phyloP scores from a whole-genome alignment of 2,797 vertebrate genomes.

The Chiloscyllium punctatum region DNA sequence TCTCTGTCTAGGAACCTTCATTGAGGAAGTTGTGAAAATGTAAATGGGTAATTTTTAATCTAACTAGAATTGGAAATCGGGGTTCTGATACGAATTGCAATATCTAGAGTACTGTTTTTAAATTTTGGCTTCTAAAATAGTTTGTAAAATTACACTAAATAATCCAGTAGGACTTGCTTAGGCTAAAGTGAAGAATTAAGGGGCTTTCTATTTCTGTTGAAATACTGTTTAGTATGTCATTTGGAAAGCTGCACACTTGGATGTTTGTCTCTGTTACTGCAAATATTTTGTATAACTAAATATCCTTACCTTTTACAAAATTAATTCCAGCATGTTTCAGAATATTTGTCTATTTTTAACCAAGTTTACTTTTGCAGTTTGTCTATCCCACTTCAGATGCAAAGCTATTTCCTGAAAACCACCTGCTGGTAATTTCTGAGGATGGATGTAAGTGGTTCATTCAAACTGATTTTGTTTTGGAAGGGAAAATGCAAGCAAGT shows the following conservation, averaged over 20 bases:
- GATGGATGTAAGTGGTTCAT: slow-evolving; percentile 78
- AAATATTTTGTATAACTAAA: background rate
- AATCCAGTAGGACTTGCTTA: background rate
- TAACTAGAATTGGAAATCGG: too few species aligned
- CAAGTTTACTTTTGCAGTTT: slow-evolving; percentile 65
- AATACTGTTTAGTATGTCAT: background rate
- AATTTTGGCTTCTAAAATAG: background rate
- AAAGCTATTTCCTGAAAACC: slow-evolving; percentile 63
- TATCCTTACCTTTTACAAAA: background rate
- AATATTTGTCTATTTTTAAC: background rate
- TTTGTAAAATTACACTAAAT: background rate
- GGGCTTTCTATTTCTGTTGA: background rate
- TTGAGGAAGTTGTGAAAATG: too few species aligned
- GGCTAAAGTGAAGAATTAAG: background rate
- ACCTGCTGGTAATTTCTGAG: slow-evolving; percentile 80
- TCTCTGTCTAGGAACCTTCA: too few species aligned
- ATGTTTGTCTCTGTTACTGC: background rate
- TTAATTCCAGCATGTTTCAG: background rate
- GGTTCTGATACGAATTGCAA: too few species aligned
- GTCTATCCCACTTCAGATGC: slow-evolving; percentile 64
- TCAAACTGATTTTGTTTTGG: background rate
- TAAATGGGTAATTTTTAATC: too few species aligned
- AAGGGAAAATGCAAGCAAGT: background rate
- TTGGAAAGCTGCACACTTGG: background rate
- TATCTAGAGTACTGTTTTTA: background rate